These are phyloP conservation scores for Scrobipalpa costella DNA, from an alignment of 2,888 invertebrate genomes.

Conservation along the genomic window DNA sequence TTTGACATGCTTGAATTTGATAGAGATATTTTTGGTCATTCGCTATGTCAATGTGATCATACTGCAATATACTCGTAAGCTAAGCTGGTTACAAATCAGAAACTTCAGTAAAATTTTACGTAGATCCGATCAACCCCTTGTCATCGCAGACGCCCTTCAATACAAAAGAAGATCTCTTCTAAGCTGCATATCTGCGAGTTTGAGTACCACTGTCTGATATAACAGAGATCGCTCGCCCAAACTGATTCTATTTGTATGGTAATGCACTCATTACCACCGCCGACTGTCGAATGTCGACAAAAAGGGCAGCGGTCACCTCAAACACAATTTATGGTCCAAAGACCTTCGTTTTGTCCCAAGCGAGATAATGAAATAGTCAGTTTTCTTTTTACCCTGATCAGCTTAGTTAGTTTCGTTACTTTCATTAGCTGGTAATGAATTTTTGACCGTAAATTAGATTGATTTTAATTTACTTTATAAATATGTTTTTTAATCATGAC, in stretches of 20 bases:
- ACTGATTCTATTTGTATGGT: conserved; percentile 78
- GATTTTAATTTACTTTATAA: background rate
- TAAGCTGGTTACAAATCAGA: too few species aligned
- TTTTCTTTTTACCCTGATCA: conserved; percentile 31
- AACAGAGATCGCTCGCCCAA: conserved; percentile 42
- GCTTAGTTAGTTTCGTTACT: conserved; percentile 33
- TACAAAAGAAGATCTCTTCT: too few species aligned
- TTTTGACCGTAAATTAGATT: background rate
- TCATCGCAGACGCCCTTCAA: too few species aligned
- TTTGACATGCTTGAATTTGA: too few species aligned
- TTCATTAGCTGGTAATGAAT: conserved; percentile 8
- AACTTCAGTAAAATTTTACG: too few species aligned
- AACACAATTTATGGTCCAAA: conserved; percentile 51
- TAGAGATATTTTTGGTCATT: too few species aligned
- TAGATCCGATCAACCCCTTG: too few species aligned
- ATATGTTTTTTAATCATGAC: background rate
- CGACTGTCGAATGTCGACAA: conserved; percentile 42
- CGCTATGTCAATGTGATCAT: too few species aligned
- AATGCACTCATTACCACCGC: conserved; percentile 75
- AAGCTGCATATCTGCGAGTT: background rate
- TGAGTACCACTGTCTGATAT: conserved; percentile 8
- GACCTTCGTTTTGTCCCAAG: conserved; percentile 40
- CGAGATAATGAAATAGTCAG: conserved; percentile 43
- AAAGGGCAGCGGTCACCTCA: conserved; percentile 60
- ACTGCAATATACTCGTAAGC: too few species aligned